These are phyloP conservation scores for Conopomorpha cramerella DNA, from an alignment of 1,140 invertebrate genomes.

Conservation along the genomic window DNA sequence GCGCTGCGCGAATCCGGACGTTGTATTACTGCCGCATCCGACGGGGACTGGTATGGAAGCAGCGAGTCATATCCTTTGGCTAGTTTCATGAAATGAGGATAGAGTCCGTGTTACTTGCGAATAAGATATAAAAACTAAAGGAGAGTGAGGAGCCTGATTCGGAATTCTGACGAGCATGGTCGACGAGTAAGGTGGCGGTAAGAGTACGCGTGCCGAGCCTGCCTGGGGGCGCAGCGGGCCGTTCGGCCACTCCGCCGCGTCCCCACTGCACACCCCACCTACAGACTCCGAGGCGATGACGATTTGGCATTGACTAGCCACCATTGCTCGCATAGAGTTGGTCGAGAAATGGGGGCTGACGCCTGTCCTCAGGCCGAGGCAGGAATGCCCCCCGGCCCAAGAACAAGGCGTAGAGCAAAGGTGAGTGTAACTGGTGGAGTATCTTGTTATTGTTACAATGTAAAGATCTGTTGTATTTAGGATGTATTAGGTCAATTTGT, in stretches of 20 bases:
- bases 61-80: too few species aligned
- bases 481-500: too few species aligned
- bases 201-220: slow-evolving; percentile 30
- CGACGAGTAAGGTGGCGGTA: slow-evolving; percentile 37
- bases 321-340: slow-evolving; percentile 94
- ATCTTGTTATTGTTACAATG: too few species aligned
- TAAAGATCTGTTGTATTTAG: too few species aligned
- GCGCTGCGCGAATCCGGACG: too few species aligned
- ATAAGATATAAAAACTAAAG: too few species aligned
- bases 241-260: slow-evolving; percentile 14
- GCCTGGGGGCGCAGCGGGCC: slow-evolving; percentile 34
- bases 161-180: slow-evolving; percentile 24
- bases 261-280: slow-evolving; percentile 19
- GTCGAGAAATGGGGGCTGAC: slow-evolving; percentile 94
- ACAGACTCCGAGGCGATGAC: slow-evolving; percentile 43
- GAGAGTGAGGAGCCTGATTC: too few species aligned
- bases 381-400: slow-evolving; percentile 81
- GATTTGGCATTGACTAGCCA: slow-evolving; percentile 63
- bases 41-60: too few species aligned
- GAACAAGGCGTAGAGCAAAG: slow-evolving; percentile 72
- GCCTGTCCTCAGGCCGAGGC: slow-evolving; percentile 91
- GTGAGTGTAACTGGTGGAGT: too few species aligned
- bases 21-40: too few species aligned
- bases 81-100: too few species aligned
- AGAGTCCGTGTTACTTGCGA: too few species aligned